Conservation (phyloP, 1,140 invertebrate genomes). For the Formica selysi region DNA sequence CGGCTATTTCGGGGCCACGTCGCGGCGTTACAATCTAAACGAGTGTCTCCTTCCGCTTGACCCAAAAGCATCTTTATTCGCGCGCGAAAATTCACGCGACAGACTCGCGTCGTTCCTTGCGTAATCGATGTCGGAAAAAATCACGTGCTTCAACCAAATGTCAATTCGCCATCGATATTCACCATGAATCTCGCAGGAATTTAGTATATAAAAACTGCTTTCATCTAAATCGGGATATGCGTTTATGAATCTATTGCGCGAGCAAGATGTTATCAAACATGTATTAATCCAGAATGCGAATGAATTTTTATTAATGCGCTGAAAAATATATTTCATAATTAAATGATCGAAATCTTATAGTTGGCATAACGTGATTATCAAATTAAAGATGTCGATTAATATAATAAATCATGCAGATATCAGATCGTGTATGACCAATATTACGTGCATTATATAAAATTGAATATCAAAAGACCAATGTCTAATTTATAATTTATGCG, state of each 20-base stretch:
- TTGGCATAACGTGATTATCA: background rate
- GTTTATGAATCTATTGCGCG: background rate
- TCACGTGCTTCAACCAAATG: background rate
- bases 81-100: slow-evolving; percentile 32
- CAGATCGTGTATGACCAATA: background rate
- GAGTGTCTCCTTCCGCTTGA: slow-evolving; percentile 74
- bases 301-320: background rate
- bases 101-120: background rate
- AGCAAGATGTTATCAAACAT: slow-evolving; percentile 21
- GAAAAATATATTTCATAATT: slow-evolving; percentile 33
- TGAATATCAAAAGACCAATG: slow-evolving; percentile 11
- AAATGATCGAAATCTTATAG: slow-evolving; percentile 22
- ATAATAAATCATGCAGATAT: slow-evolving; percentile 19
- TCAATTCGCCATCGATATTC: background rate
- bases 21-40: slow-evolving; percentile 73
- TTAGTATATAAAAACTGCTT: slow-evolving; percentile 1
- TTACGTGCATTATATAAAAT: slow-evolving; percentile 1
- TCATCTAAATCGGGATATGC: background rate
- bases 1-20: slow-evolving; percentile 75
- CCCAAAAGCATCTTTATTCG: slow-evolving; percentile 73
- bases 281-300: background rate
- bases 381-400: slow-evolving; percentile 25
- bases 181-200: background rate
- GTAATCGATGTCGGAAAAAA: background rate
- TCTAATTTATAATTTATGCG: slow-evolving; percentile 1